Conservation (phyloP, 2,113 vertebrate species). For the Aptenodytes patagonicus region DNA sequence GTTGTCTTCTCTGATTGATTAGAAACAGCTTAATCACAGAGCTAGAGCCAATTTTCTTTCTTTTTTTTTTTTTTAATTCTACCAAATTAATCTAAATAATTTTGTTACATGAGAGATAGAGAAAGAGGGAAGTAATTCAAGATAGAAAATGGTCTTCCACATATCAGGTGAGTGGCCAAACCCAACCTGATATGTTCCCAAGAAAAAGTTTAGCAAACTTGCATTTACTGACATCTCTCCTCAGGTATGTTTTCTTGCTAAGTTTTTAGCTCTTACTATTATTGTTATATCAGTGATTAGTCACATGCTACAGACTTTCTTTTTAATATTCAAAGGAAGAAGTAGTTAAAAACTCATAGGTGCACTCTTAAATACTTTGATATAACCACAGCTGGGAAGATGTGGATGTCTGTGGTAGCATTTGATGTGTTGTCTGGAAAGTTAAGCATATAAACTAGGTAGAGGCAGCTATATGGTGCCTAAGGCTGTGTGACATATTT, state of each 20-base stretch:
- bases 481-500: neutral
- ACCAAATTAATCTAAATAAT: neutral
- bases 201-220: neutral
- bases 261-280: neutral
- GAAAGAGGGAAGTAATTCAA: neutral
- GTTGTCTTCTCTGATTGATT: neutral
- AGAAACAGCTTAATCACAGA: neutral
- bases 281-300: neutral
- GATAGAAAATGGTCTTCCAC: neutral
- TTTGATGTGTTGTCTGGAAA: neutral
- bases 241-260: neutral
- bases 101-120: neutral
- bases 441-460: neutral
- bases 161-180: neutral
- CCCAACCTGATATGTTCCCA: neutral
- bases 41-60: neutral
- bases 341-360: neutral
- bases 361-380: neutral
- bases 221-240: neutral
- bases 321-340: neutral
- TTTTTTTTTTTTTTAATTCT: neutral
- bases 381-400: neutral
- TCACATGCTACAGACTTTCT: neutral
- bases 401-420: neutral
- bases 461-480: neutral